Percentiles rank a stretch among this genome's conserved stretches.
These are phyloP conservation scores for Hormaphis cornu DNA, from an alignment of 1,140 invertebrate genomes.

Conservation along the genomic window DNA sequence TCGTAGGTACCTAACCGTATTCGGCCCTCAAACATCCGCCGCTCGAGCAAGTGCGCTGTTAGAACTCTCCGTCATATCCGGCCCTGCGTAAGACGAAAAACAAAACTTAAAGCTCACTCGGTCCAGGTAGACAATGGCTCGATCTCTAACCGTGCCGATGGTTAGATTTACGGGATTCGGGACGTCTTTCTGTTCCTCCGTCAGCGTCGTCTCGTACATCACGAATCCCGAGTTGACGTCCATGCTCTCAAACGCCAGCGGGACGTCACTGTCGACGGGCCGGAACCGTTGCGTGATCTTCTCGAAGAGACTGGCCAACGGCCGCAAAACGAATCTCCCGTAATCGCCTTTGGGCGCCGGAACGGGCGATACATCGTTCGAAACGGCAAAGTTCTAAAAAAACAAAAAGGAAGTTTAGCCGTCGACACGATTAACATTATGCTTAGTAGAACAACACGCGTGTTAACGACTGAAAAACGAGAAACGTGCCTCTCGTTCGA, in stretches of 20 bases:
- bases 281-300: not conserved
- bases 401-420: too few relatives aligned
- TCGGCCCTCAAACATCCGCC: too few relatives aligned
- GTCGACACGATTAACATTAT: too few relatives aligned
- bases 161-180: slow-evolving; percentile 43
- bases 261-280: not conserved
- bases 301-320: not conserved
- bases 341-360: slow-evolving; percentile 10
- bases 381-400: slow-evolving; percentile 47
- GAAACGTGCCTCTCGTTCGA: slow-evolving; percentile 49
- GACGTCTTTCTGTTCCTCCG: slow-evolving; percentile 31
- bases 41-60: too few relatives aligned
- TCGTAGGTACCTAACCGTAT: too few relatives aligned
- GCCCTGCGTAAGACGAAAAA: too few relatives aligned
- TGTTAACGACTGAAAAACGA: not conserved
- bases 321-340: not conserved
- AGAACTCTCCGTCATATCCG: too few relatives aligned
- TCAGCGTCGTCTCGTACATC: slow-evolving; percentile 16
- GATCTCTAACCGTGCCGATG: not conserved
- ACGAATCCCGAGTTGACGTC: not conserved
- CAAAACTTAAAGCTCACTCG: too few relatives aligned
- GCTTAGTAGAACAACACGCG: too few relatives aligned
- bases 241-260: not conserved
- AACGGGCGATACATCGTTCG: slow-evolving; percentile 35
- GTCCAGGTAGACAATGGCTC: not conserved